Percentiles rank a stretch among this genome's conserved stretches.
Conservation (phyloP, 2,113 vertebrate species). For the Sphyrna mokarran region DNA sequence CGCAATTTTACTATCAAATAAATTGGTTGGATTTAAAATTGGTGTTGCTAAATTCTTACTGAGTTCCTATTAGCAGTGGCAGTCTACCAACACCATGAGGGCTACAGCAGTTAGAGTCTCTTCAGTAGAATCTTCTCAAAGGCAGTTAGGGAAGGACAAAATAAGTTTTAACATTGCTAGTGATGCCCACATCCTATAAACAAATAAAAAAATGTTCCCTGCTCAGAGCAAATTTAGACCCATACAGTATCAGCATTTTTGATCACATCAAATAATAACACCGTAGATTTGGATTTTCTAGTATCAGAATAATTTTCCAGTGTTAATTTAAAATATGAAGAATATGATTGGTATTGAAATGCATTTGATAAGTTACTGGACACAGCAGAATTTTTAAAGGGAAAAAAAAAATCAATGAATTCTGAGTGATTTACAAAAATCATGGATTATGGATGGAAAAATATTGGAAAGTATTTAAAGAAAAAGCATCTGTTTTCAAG, state of each 20-base stretch:
- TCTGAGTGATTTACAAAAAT: not conserved
- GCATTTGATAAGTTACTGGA: not conserved
- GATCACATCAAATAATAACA: not conserved
- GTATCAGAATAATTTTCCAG: not conserved
- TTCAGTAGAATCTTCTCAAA: not conserved
- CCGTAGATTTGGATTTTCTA: not conserved
- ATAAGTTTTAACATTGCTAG: not conserved
- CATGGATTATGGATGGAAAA: conserved; percentile 21
- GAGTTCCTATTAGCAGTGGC: not conserved
- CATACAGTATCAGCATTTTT: not conserved
- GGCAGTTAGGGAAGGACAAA: not conserved
- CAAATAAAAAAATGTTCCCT: not conserved
- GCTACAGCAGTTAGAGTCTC: not conserved
- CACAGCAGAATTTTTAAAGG: not conserved
- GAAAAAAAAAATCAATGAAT: conserved; percentile 11
- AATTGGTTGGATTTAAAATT: too few species aligned
- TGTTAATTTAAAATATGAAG: not conserved
- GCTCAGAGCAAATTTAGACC: not conserved
- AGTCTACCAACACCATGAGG: not conserved
- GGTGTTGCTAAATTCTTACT: too few species aligned
- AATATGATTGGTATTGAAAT: not conserved
- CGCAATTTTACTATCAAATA: too few species aligned
- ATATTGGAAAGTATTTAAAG: conserved; percentile 40
- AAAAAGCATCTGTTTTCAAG: conserved; percentile 39
- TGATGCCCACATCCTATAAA: not conserved